Evolutionary conservation across 1,140 invertebrate genomes (phyloP).

Genomic region (Liolophura sinensis): DNA sequence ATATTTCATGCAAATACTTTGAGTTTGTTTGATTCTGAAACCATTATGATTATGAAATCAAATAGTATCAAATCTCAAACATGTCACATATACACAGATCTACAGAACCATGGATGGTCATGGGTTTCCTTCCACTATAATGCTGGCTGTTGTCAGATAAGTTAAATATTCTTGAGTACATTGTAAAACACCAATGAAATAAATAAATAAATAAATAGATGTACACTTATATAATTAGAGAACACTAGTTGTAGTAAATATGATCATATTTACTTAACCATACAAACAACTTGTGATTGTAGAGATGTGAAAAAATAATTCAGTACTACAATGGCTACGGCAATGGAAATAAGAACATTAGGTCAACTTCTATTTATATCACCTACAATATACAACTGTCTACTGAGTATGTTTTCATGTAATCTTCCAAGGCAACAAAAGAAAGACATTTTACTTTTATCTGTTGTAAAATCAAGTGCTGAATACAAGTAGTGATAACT

Average conservation of each 20-base stretch:
- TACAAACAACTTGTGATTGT: not conserved
- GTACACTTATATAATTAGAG: not conserved
- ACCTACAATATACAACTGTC: too few relatives aligned
- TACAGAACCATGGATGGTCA: not conserved
- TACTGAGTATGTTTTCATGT: too few relatives aligned
- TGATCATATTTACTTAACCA: too few relatives aligned
- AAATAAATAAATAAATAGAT: not conserved
- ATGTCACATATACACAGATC: not conserved
- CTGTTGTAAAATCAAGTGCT: not conserved
- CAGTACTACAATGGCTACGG: not conserved
- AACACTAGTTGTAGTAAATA: too few relatives aligned
- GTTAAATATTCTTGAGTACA: too few relatives aligned
- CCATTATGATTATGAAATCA: not conserved
- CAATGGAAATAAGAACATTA: too few relatives aligned
- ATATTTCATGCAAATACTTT: not conserved
- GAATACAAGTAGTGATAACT: not conserved
- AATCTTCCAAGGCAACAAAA: too few relatives aligned
- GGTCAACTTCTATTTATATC: too few relatives aligned
- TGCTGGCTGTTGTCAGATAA: too few relatives aligned
- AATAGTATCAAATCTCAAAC: conserved; percentile 1
- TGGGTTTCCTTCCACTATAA: too few relatives aligned
- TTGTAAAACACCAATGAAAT: too few relatives aligned
- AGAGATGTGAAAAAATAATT: not conserved
- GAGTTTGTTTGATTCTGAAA: not conserved
- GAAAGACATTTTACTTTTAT: not conserved